Evolutionary conservation across 2,797 vertebrate species (phyloP).

Genomic region (Siniperca scherzeri): DNA sequence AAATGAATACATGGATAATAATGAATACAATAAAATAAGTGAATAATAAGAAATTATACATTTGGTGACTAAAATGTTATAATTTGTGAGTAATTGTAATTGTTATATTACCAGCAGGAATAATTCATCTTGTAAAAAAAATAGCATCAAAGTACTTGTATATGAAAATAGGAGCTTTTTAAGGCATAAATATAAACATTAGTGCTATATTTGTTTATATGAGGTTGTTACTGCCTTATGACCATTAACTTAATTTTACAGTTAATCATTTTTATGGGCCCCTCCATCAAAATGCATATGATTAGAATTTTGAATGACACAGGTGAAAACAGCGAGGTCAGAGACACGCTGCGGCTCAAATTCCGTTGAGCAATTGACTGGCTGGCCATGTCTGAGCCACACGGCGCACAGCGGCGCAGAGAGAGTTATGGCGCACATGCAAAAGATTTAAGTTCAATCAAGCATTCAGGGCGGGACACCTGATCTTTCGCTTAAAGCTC

Average conservation of each 20-base stretch:
- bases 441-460: conserved; percentile 85
- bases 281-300: conserved; percentile 14
- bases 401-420: conserved; percentile 25
- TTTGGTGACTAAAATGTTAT: background rate
- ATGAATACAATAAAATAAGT: background rate
- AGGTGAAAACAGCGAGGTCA: conserved; percentile 47
- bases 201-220: background rate
- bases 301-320: conserved; percentile 18
- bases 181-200: background rate
- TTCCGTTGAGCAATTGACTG: conserved; percentile 57
- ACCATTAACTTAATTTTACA: background rate
- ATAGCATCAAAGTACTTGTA: background rate
- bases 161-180: background rate
- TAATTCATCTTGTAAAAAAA: background rate
- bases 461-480: conserved; percentile 79
- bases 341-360: conserved; percentile 41
- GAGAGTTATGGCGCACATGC: conserved; percentile 76
- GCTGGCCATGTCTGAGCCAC: conserved; percentile 51
- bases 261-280: background rate
- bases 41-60: background rate
- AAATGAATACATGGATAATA: background rate
- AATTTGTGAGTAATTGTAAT: too few species aligned
- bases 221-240: background rate
- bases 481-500: conserved; percentile 84
- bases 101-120: background rate